These are phyloP conservation scores for Dryobota labecula DNA, from an alignment of 2,888 invertebrate genomes.

Conservation along the genomic window DNA sequence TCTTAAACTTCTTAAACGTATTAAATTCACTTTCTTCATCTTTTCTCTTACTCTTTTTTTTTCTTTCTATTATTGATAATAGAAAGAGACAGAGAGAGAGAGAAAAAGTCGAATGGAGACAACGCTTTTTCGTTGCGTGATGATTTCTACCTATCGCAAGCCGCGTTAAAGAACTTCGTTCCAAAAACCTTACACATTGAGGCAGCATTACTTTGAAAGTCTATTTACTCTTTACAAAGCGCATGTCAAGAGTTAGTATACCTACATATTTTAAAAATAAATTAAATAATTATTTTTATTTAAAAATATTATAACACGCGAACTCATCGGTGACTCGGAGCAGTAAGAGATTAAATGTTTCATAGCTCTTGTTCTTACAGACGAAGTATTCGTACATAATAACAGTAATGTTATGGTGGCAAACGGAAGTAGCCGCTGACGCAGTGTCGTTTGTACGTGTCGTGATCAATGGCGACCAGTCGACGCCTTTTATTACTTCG, in stretches of 20 bases:
- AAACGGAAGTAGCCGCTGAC: conserved; percentile 6
- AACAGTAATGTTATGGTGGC: background rate
- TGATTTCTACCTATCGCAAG: too few relatives aligned
- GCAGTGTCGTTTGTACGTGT: conserved; percentile 1
- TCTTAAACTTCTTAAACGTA: too few relatives aligned
- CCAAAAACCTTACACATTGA: background rate
- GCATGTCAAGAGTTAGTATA: conserved; percentile 18
- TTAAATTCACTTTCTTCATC: too few relatives aligned
- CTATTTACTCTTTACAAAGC: background rate
- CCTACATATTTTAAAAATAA: conserved; percentile 6
- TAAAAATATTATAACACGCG: conserved; percentile 7
- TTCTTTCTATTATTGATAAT: too few relatives aligned
- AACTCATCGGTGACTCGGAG: background rate
- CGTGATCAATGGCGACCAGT: conserved; percentile 21
- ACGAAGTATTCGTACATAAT: conserved; percentile 11
- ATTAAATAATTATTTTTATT: background rate
- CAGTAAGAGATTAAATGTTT: conserved; percentile 15
- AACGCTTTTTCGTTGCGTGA: too few relatives aligned
- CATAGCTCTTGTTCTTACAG: background rate
- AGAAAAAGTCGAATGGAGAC: too few relatives aligned
- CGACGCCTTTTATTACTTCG: conserved; percentile 16
- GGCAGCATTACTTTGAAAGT: background rate
- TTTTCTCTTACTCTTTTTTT: too few relatives aligned
- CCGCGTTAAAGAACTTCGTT: too few relatives aligned
- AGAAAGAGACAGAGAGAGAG: too few relatives aligned